Base-by-base conservation (phyloP, 1,140 invertebrate species). In the Drosophila ambigua region DNA sequence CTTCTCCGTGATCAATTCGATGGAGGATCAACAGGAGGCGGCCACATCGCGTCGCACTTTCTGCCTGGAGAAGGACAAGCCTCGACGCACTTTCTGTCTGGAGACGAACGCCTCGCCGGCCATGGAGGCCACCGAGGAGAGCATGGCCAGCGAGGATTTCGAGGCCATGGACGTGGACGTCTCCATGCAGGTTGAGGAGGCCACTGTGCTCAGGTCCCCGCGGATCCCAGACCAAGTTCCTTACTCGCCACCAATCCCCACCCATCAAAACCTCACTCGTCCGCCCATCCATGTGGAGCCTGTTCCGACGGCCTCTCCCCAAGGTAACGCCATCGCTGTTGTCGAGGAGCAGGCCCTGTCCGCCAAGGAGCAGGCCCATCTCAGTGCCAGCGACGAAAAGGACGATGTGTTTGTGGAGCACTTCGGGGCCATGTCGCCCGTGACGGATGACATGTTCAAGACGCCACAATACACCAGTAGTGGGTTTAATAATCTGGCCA, bases 301-400 rank as follows among this genome's bases (percentile, higher is more conserved):
- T 20, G 16, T n/a, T 15, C 15, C 52, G 11, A 20, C 44, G 8
- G 26, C 39, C 3, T 59, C 67, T 7, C 35, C 52, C 13, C 31
- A 48, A 4, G 48, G 58, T 6, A 85, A 79, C 57, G 39, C 61
- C 3, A 63, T 80, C 8, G 51, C 77, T 24, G 45, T 72, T 13
- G 26, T 82, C 5, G 83, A 87, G 28, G 83, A 88, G 39, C 79
- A 87, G 28, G 52, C 31, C 1, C 46, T 91, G 5, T 91, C 89
- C 3, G 89, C 82, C n/a, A 91, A 91, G 53, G 89, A 91, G 41
- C 84, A 91, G 48, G 68, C 76, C 0, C 78, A 74, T 8, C 52
- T 77, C 4, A 83, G 90, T 44, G 71, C 72, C 8, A 67, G 80
- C 20, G 81, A 91, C 61, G 89, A 91, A n/a, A 91, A 91, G 62